Evolutionary conservation across 2,113 vertebrate species (phyloP), one percentile per base, ranked within the genome.

Genomic region (Antechinus stuartii): DNA sequence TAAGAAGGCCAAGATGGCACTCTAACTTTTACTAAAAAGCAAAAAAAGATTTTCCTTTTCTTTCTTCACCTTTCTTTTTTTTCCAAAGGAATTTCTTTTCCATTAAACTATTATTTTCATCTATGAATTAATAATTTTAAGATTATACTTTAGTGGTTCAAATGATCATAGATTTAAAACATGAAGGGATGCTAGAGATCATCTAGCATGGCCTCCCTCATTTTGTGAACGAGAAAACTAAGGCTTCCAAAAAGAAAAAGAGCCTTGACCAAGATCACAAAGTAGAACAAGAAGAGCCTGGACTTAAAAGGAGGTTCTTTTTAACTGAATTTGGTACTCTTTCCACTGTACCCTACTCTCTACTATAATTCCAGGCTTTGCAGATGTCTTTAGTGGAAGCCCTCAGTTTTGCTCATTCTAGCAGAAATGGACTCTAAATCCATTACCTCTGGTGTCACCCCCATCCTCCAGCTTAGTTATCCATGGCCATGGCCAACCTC

Each of bases 1-100:
- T 0, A 8, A 8, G 35, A 53, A 93, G 54, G 9, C 90, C 0
- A 0, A 56, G 55, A 49, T 26, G 27, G 42, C 27, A 0, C 0
- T 93, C 89, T 0, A 30, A 0, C 8, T 92, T 11, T 22, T 0
- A 0, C 0, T 0, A 0, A 0, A 10, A 54, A 54, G 7, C 5
- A 55, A 92, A 92, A 24, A 92, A 47, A 46, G 16, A 68, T 90
- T 47, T 27, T 12, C 42, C 24, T 90, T 90, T 47, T 90, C 22
- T 49, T 49, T 42, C 68, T 84, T 84, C 9, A 27, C 89, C 24
- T 68, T 68, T 30, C 26, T 61, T 68, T 68, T 68, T 19, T 68
- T 4, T 68, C 30, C 35, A 68, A 68, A 68, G 30, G 35, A 68
- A 68, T 68, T 68, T 68, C 61, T 68, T 12, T 68, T 35, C 35